Base-by-base conservation (phyloP, 2,113 vertebrate species). In the Spermophilus dauricus region DNA sequence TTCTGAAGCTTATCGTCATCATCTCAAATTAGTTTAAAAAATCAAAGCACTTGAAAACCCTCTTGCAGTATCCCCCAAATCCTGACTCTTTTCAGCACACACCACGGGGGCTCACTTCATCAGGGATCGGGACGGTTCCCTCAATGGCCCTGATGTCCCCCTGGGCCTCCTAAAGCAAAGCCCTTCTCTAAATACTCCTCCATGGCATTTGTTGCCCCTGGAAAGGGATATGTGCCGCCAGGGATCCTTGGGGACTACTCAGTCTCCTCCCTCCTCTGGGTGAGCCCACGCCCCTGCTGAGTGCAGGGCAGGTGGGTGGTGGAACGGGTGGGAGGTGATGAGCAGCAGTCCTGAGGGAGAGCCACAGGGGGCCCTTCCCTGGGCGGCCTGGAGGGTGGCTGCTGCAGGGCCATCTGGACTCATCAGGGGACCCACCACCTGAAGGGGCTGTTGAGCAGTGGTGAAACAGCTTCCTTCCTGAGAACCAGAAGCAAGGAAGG, bases 21-120 rank as follows among this genome's bases (percentile, higher is more conserved):
- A 42, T 45, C 32, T 95, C 85, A 51, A 32, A 45, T 65, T 37
- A 32, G 39, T 82, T 85, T 37, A 34, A 77, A 51, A 84, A 89
- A n/a, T 37, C 48, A 11, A 37, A 77, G 22, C 63, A 61, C 4
- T n/a, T 8, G 30, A 65, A 78, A 22, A 48, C 42, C 18, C 17
- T 34, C 39, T 53, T 51, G 20, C 18, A 10, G 7, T 0, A 0
- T 51, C 34, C 83, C 8, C 28, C 2, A 4, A 53, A 39, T 48
- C 51, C 48, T 76, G 56, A 28, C 28, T 45, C 7, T 10, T 58
- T 75, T 30, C 13, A 26, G 42, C n/a, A 81, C 24, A 32, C 4
- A 32, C 37, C 24, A 18, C 14, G 2, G 13, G 37, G 10, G 13
- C 8, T 80, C 9, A 34, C 56, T 89, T 42, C 5, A 2, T 34